Percentiles rank a stretch among this genome's conserved stretches.
phyloP scores from a whole-genome alignment of 2,113 vertebrate genomes.

The Silurus meridionalis region DNA sequence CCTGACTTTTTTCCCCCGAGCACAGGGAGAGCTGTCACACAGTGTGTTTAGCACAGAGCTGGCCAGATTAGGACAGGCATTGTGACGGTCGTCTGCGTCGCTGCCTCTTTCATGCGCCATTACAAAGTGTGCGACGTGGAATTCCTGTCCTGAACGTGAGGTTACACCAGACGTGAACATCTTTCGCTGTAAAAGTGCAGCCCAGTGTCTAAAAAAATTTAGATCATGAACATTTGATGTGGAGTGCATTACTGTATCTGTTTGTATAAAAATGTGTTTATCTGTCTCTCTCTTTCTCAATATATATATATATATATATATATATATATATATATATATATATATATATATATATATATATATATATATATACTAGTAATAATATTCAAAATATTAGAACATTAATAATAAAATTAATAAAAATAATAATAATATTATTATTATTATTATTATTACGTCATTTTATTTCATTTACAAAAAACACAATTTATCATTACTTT shows the following conservation, averaged over 20 bases:
- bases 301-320: too few relatives aligned
- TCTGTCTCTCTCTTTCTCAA: too few relatives aligned
- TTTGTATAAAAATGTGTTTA: background rate
- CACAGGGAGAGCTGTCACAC: conserved; percentile 62
- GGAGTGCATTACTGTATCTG: background rate
- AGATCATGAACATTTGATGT: conserved; percentile 16
- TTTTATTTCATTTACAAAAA: too few relatives aligned
- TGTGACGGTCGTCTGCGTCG: conserved; percentile 22
- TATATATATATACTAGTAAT: background rate
- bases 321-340: too few relatives aligned
- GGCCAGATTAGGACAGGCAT: conserved; percentile 47
- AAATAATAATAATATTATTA: too few relatives aligned
- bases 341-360: too few relatives aligned
- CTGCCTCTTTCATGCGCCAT: conserved; percentile 29
- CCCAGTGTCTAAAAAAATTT: too few relatives aligned
- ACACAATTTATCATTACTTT: too few relatives aligned
- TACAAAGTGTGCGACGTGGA: conserved; percentile 38
- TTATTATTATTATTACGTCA: background rate
- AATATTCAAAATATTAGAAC: background rate
- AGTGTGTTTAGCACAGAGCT: conserved; percentile 40
- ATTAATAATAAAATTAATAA: background rate
- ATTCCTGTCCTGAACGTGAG: conserved; percentile 50
- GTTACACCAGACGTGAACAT: conserved; percentile 12
- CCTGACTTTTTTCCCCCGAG: conserved; percentile 50
- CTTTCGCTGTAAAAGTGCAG: conserved; percentile 18